These are phyloP conservation scores for Aramus guarauna DNA, from an alignment of 2,113 vertebrate species.

Conservation along the genomic window DNA sequence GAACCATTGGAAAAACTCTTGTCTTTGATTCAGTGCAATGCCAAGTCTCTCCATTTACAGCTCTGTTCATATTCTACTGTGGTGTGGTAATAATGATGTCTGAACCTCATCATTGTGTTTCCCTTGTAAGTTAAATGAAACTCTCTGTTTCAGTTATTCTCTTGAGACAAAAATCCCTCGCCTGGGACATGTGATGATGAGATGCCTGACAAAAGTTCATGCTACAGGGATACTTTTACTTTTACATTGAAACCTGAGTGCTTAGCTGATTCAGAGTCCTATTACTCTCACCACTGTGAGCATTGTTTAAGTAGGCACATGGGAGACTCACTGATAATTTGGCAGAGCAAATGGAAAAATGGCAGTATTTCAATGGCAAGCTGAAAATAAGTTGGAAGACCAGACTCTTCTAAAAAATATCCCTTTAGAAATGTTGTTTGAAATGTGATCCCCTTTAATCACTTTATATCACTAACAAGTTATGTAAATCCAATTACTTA, in stretches of 20 bases:
- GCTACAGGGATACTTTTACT: conserved; percentile 73
- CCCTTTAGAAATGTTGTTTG: background rate
- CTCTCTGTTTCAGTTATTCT: background rate
- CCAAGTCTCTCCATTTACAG: background rate
- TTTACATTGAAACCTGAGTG: conserved; percentile 62
- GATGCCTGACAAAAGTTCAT: conserved; percentile 58
- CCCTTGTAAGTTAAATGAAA: background rate
- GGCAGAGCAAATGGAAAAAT: conserved; percentile 13
- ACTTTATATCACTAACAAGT: background rate
- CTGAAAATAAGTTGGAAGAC: background rate
- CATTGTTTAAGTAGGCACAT: background rate
- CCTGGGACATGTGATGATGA: conserved; percentile 63
- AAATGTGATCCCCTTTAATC: background rate
- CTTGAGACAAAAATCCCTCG: background rate
- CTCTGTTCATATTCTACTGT: background rate
- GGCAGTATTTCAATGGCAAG: background rate
- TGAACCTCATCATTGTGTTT: background rate
- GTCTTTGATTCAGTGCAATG: background rate
- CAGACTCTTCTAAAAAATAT: background rate
- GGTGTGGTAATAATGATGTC: background rate
- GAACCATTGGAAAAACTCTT: background rate
- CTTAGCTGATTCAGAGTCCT: conserved; percentile 73
- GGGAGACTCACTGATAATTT: background rate
- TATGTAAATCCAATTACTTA: background rate
- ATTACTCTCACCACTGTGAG: conserved; percentile 61